phyloP scores from a whole-genome alignment of 2,888 invertebrate genomes.

The Conus canariensis region DNA sequence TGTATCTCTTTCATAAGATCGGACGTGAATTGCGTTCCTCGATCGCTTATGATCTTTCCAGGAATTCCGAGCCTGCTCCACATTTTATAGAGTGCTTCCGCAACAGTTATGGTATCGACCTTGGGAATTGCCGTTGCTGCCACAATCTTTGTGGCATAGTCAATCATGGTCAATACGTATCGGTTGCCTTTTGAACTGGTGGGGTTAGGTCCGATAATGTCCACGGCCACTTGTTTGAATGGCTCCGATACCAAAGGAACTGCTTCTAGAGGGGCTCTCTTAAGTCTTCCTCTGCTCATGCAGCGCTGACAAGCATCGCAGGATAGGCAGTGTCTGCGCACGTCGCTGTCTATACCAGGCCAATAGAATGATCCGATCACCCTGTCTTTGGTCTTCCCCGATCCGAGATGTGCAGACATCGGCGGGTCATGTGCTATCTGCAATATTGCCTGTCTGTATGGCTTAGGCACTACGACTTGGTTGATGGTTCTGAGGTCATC shows the following conservation, averaged over 20 bases:
- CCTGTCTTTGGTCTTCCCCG: background rate
- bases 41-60: conserved; percentile 50
- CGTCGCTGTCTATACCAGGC: background rate
- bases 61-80: conserved; percentile 53
- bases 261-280: background rate
- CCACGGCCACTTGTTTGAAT: background rate
- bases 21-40: conserved; percentile 17
- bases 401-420: background rate
- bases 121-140: background rate
- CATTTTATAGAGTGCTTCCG: conserved; percentile 45
- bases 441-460: background rate
- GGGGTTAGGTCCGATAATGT: background rate
- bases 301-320: background rate
- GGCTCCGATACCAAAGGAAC: background rate
- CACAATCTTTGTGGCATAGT: background rate
- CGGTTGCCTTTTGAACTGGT: background rate
- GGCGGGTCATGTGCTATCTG: background rate
- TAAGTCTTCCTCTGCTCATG: background rate
- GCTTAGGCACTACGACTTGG: background rate
- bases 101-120: conserved; percentile 51
- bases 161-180: background rate
- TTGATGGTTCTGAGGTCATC: background rate
- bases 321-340: background rate
- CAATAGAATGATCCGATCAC: background rate
- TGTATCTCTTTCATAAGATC: conserved; percentile 40